These are phyloP conservation scores for Sturmia bella DNA, from an alignment of 2,888 invertebrate genomes.

Conservation along the genomic window DNA sequence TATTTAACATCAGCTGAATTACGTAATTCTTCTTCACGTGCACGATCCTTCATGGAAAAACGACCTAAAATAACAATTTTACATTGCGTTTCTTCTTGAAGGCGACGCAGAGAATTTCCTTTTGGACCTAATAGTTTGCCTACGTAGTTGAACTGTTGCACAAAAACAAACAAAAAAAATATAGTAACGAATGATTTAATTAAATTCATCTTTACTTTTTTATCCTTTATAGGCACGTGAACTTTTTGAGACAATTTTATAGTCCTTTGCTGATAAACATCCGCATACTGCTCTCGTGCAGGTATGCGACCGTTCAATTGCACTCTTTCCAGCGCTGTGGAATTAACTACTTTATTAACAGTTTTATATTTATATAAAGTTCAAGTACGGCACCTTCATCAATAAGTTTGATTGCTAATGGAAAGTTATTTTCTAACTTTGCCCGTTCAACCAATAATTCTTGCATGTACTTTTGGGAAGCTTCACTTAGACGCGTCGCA, in stretches of 20 bases:
- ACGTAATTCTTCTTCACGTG: slow-evolving; percentile 90
- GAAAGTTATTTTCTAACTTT: slow-evolving; percentile 80
- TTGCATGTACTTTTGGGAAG: slow-evolving; percentile 80
- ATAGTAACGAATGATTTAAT: not conserved
- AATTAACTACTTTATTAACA: slow-evolving; percentile 14
- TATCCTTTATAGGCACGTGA: slow-evolving; percentile 82
- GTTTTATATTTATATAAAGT: not conserved
- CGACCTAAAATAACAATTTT: slow-evolving; percentile 97
- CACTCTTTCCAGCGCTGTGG: slow-evolving; percentile 88
- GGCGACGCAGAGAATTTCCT: slow-evolving; percentile 94
- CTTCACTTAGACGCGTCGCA: slow-evolving; percentile 77
- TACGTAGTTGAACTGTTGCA: slow-evolving; percentile 94
- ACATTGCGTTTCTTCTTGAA: slow-evolving; percentile 97
- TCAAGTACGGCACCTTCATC: slow-evolving; percentile 76
- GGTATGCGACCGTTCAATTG: slow-evolving; percentile 87
- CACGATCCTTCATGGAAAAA: slow-evolving; percentile 95
- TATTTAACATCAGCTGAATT: slow-evolving; percentile 93
- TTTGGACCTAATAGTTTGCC: slow-evolving; percentile 96
- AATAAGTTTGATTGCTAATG: slow-evolving; percentile 79
- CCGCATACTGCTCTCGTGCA: slow-evolving; percentile 87
- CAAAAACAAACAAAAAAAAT: not conserved
- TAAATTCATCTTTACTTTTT: slow-evolving; percentile 73
- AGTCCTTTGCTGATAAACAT: slow-evolving; percentile 86
- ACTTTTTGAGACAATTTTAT: slow-evolving; percentile 81
- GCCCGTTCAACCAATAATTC: slow-evolving; percentile 79